phyloP scores from a whole-genome alignment of 2,888 invertebrate genomes.

The Platynereis dumerilii region DNA sequence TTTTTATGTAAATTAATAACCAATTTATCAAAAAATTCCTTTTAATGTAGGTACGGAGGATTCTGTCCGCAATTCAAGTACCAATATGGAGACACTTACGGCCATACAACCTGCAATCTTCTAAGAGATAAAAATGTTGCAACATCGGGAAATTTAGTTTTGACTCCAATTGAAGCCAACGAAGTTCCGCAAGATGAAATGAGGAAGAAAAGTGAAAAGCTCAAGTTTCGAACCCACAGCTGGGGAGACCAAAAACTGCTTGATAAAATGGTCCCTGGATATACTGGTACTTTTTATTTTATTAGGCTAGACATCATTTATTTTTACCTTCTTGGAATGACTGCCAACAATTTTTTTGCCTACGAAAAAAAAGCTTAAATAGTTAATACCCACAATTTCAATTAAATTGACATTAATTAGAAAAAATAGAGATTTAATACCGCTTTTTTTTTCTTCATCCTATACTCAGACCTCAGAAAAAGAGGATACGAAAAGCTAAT shows the following conservation, averaged over 20 bases:
- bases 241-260: slow-evolving; percentile 54
- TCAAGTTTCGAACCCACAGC: slow-evolving; percentile 45
- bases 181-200: background rate
- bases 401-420: too few species aligned
- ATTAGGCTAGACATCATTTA: too few species aligned
- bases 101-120: slow-evolving; percentile 47
- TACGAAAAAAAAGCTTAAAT: too few species aligned
- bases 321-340: too few species aligned
- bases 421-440: background rate
- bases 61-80: slow-evolving; percentile 58
- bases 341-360: too few species aligned
- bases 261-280: slow-evolving; percentile 53
- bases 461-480: too few species aligned
- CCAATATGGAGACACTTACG: slow-evolving; percentile 55
- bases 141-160: slow-evolving; percentile 48
- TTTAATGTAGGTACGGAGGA: slow-evolving; percentile 56
- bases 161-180: slow-evolving; percentile 43
- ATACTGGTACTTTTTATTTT: too few species aligned
- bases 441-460: too few species aligned
- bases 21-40: too few species aligned
- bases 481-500: too few species aligned
- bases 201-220: slow-evolving; percentile 28
- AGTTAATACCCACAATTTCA: too few species aligned
- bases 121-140: slow-evolving; percentile 44
- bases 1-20: too few species aligned